Conservation (phyloP, 30 jellyfish, hydroid and myxozoan genomes). For the Aurelia aurita complex sp. Pacific region DNA sequence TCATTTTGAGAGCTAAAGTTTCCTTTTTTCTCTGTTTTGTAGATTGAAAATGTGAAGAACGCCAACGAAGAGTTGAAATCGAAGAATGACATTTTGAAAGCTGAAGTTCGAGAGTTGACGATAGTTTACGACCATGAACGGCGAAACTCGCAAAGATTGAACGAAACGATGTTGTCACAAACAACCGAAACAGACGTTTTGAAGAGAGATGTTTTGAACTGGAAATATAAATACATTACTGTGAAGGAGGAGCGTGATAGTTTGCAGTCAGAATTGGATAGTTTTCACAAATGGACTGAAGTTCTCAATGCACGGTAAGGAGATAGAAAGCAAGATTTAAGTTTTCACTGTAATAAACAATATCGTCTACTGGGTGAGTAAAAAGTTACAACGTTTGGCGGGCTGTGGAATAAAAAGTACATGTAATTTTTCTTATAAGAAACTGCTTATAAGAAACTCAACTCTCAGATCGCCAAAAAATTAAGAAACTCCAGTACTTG, state of each 20-base stretch:
- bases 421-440: too few species aligned
- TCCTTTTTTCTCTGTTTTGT: not conserved
- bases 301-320: constrained; percentile 70
- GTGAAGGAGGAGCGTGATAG: constrained; percentile 66
- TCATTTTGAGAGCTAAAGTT: too few species aligned
- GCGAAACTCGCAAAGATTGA: constrained; percentile 71
- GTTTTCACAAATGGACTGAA: constrained; percentile 76
- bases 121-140: constrained; percentile 79
- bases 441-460: too few species aligned
- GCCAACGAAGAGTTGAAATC: constrained; percentile 41
- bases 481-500: too few species aligned
- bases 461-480: too few species aligned
- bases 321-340: not conserved
- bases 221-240: constrained; percentile 55
- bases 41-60: constrained; percentile 49
- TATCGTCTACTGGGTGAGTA: too few species aligned
- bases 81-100: constrained; percentile 66
- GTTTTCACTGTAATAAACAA: too few species aligned
- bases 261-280: constrained; percentile 55
- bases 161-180: constrained; percentile 59
- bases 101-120: constrained; percentile 74
- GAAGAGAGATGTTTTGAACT: constrained; percentile 55
- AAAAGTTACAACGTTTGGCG: too few species aligned
- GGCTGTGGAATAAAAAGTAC: too few species aligned
- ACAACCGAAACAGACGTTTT: constrained; percentile 55